Evolutionary conservation across 2,888 invertebrate species (phyloP).

Genomic region (Tachina grossa): DNA sequence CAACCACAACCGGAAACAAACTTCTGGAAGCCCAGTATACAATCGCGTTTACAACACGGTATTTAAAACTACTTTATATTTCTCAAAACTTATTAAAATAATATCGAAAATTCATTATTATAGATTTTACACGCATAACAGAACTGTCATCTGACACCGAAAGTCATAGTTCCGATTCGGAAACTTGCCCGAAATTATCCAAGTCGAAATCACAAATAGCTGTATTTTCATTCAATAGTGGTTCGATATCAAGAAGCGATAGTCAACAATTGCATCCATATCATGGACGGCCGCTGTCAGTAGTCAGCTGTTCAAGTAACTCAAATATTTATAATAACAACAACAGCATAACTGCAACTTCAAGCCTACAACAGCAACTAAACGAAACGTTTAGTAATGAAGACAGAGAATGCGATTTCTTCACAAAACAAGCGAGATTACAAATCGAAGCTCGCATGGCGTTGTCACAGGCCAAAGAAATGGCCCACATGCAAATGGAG

Average conservation of each 20-base stretch:
- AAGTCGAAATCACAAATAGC: conserved; percentile 73
- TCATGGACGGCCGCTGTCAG: conserved; percentile 76
- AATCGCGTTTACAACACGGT: conserved; percentile 85
- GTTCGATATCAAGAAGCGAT: conserved; percentile 46
- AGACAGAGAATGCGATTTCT: conserved; percentile 89
- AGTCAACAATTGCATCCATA: conserved; percentile 75
- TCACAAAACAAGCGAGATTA: conserved; percentile 90
- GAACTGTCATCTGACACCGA: conserved; percentile 86
- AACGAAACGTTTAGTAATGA: conserved; percentile 84
- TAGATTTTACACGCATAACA: conserved; percentile 95
- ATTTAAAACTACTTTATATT: background rate
- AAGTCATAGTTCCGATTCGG: conserved; percentile 89
- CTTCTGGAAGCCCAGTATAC: conserved; percentile 93
- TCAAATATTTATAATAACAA: conserved; percentile 67
- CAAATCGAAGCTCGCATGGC: conserved; percentile 95
- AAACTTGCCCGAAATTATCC: conserved; percentile 82
- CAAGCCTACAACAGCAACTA: conserved; percentile 65
- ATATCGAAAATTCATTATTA: conserved; percentile 87
- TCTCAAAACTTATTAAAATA: conserved; percentile 81
- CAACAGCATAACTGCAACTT: conserved; percentile 63
- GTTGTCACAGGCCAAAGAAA: conserved; percentile 93
- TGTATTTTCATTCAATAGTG: conserved; percentile 28
- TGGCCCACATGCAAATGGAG: conserved; percentile 96
- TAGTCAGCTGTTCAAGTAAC: conserved; percentile 75
- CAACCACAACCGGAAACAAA: conserved; percentile 84